Evolutionary conservation across 2,888 invertebrate species (phyloP).

Genomic region (Crepidodera aurea): DNA sequence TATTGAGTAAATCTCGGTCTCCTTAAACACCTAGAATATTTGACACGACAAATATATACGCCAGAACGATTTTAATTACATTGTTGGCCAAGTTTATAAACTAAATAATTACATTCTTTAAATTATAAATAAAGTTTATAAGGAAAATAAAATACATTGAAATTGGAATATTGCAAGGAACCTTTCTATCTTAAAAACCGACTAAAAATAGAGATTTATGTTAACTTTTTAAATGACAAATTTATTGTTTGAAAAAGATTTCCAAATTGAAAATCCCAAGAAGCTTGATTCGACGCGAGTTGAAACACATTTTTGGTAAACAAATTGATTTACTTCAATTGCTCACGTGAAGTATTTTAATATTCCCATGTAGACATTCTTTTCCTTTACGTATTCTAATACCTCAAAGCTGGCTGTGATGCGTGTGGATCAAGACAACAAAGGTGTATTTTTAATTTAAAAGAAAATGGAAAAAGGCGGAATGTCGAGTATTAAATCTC

Average conservation of each 20-base stretch:
- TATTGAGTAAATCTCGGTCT: conserved; percentile 23
- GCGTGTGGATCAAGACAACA: conserved; percentile 27
- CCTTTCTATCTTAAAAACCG: too few species aligned
- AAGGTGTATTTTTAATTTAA: conserved; percentile 29
- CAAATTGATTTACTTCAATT: conserved; percentile 13
- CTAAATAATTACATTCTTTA: too few species aligned
- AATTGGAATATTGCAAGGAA: too few species aligned
- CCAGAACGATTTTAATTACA: not conserved
- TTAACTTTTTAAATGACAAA: too few species aligned
- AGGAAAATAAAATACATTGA: too few species aligned
- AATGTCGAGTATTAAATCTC: conserved; percentile 24
- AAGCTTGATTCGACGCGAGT: not conserved
- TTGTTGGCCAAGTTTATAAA: too few species aligned
- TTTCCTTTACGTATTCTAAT: conserved; percentile 22
- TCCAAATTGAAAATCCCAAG: too few species aligned
- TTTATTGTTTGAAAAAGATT: too few species aligned
- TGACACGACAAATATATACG: conserved; percentile 17
- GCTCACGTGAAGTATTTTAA: conserved; percentile 20
- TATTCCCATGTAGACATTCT: conserved; percentile 22
- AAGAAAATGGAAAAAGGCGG: conserved; percentile 21
- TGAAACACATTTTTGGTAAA: conserved; percentile 7
- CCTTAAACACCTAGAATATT: conserved; percentile 10
- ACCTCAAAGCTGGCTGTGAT: conserved; percentile 21
- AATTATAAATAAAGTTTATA: too few species aligned
- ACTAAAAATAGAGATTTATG: too few species aligned